Evolutionary conservation across 2,797 vertebrate genomes (phyloP), one percentile per base, ranked within the genome.

Genomic region (Cyclopterus lumpus): DNA sequence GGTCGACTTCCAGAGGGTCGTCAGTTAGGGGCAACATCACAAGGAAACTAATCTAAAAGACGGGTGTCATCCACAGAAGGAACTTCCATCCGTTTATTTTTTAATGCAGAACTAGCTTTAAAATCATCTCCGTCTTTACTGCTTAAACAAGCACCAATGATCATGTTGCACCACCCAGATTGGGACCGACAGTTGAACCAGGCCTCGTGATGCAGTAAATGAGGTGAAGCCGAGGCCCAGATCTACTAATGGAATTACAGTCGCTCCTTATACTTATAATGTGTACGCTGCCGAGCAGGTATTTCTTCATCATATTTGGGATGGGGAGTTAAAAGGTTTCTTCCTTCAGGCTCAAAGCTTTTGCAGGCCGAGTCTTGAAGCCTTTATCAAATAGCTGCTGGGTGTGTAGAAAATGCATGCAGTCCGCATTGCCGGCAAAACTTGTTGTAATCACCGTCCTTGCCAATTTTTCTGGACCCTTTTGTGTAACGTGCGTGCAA

Each of bases 401-500:
- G 64, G 60, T 73, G 71, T 75, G 53, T 60, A 46, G 59, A 58
- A 71, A 86, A 71, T 69, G 69, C 72, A 48, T 64, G 67, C 38
- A 48, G 60, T 67, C 73, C 55, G 28, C 49, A 40, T 22, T 42
- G 34, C 44, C 61, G 70, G 42, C 22, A 83, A 26, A 75, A 78
- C 51, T 3, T 82, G 68, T 67, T 87, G 66, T 73, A 81, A 79
- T 68, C 48, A 24, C 67, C 3, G 49, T 61, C 51, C 49, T 76
- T 72, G 64, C 77, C 84, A 86, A 85, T 83, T 76, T 73, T 73
- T 78, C 86, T 74, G 71, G 68, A 85, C 77, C 32, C 64, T 83
- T 83, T 68, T 83, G 59, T 71, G 73, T 69, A 77, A 72, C 70
- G 57, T 81, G 82, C 71, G 85, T 88, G 81, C 75, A 88, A 84